Percentiles rank a stretch among this genome's conserved stretches.
These are phyloP conservation scores for Discoglossus pictus DNA, from an alignment of 2,797 vertebrate genomes.

Conservation along the genomic window DNA sequence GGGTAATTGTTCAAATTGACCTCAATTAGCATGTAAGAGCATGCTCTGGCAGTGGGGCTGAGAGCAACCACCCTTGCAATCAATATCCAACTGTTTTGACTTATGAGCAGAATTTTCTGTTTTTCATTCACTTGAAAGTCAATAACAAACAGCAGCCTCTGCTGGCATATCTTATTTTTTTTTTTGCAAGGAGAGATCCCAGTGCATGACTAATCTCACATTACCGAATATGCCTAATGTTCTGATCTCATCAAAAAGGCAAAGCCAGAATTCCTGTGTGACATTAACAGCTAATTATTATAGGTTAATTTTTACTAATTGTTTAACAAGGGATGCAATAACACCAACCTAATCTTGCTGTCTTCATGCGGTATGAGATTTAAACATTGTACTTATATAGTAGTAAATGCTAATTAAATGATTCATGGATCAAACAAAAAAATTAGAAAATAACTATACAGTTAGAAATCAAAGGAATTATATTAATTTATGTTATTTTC, in stretches of 20 bases:
- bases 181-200: neutral
- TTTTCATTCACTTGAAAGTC: slow-evolving; percentile 9
- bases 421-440: no score
- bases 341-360: fast-evolving
- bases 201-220: slow-evolving; percentile 4
- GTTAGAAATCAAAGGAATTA: no score
- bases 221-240: neutral
- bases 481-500: no score
- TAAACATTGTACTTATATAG: no score
- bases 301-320: no score
- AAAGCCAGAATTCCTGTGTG: slow-evolving; percentile 7
- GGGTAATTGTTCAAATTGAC: slow-evolving; percentile 27
- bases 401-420: no score
- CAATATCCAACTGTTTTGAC: slow-evolving; percentile 41
- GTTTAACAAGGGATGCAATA: no score
- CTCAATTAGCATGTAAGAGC: slow-evolving; percentile 44
- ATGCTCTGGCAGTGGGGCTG: slow-evolving; percentile 25
- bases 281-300: slow-evolving; percentile 5
- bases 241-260: slow-evolving; percentile 18
- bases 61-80: slow-evolving; percentile 39
- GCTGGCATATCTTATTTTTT: neutral
- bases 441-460: no score
- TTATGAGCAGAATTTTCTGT: slow-evolving; percentile 5
- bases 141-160: slow-evolving; percentile 46
- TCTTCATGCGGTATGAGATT: no score